Evolutionary conservation across 2,888 invertebrate genomes (phyloP), one percentile per base, ranked within the genome.

Genomic region (Mesoligia furuncula): DNA sequence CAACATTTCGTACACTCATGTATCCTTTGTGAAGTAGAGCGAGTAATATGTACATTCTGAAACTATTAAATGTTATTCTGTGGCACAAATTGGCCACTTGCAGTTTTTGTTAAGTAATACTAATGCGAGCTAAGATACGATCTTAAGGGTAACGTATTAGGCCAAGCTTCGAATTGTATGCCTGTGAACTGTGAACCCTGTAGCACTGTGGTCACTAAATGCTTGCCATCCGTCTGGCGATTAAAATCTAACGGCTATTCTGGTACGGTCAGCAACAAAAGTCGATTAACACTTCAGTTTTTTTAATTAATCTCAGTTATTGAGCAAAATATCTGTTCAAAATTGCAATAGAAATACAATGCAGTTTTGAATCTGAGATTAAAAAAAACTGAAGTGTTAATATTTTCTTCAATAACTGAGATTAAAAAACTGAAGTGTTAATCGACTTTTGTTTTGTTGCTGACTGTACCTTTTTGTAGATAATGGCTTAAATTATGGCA

Each of bases 1-100:
- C 80, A 70, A 66, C 59, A 85, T 80, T 81, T 79, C 17, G 45
- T 54, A 69, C 54, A 51, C 11, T 54, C 77, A 31, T 77, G 74
- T 81, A 77, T 80, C 78, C 78, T 85, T 83, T 85, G 70, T 72
- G 64, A 85, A 85, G 75, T 84, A 79, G 87, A 80, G 67, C 83
- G 48, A 59, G 42, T 78, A 62, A 81, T 74, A 57, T 61, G 64
- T 31, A 54, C 8, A 79, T 83, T 73, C 67, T 70, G 65, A 57
- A 68, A 64, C 15, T 7, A 36, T 27, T 54, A n/a, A 64, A 51
- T 61, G 31, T 68, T n/a, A 54, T 69, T 54, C 5, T 9, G 11
- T 59, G 17, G 7, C 51, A 9, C 61, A 72, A 61, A 0, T 61
- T 45, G 11, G 8, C 36, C n/a, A 36, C 24, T 57, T 66, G n/a